Evolutionary conservation across 1,140 invertebrate species (phyloP).

Genomic region (Cyclargus thomasi): DNA sequence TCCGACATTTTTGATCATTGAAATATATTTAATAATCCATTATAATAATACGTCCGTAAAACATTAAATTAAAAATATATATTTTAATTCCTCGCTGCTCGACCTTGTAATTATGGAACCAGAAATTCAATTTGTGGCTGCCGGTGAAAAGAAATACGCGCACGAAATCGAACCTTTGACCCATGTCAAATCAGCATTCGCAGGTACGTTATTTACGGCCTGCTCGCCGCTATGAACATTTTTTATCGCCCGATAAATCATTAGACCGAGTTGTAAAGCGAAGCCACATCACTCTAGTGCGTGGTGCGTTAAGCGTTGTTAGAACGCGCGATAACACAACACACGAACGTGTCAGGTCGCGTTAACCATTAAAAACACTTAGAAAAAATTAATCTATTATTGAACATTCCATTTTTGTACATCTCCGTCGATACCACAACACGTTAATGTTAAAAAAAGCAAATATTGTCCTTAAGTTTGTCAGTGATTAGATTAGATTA

Average conservation of each 20-base stretch:
- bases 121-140: neutral
- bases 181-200: slow-evolving; percentile 69
- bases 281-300: no score
- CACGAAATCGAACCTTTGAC: slow-evolving; percentile 42
- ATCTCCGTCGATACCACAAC: no score
- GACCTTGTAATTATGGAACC: neutral
- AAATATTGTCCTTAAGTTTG: no score
- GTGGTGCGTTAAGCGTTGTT: no score
- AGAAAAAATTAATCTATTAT: no score
- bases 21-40: neutral
- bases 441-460: no score
- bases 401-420: no score
- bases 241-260: slow-evolving; percentile 64
- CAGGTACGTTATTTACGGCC: slow-evolving; percentile 67
- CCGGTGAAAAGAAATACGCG: slow-evolving; percentile 12
- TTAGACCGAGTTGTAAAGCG: slow-evolving; percentile 39
- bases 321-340: no score
- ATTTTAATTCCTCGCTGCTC: neutral
- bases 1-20: no score
- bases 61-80: neutral
- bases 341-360: no score
- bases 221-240: slow-evolving; percentile 61
- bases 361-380: no score
- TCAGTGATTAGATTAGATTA: no score
- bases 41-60: neutral